Base-by-base conservation (phyloP, 2,888 invertebrate genomes). In the Alsophila aescularia region DNA sequence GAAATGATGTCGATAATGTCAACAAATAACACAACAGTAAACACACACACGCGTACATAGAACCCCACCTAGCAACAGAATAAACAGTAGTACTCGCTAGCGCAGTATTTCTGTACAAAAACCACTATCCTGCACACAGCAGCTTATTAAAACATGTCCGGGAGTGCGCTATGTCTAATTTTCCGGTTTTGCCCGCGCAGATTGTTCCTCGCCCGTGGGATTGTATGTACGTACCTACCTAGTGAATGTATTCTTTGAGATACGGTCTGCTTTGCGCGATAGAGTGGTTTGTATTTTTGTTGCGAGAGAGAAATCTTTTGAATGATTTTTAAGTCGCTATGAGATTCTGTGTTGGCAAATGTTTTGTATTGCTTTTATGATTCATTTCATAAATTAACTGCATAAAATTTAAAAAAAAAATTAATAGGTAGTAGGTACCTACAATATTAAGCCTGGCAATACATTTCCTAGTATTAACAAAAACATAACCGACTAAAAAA, bases 171-270 rank as follows among this genome's bases (percentile, higher is more conserved):
- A 81, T 84, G 87, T 88, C 76, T 87, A 89, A 90, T 90, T 90
- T 90, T 89, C 87, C 90, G 90, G 87, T 83, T 78, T 77, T 69
- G 87, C 83, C 73, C 87, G 83, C 86, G 80, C 70, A 87, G 85
- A 89, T 88, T 87, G 87, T 81, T 60, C 56, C 52, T 55, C 47
- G 59, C 74, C 77, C 82, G 64, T 58, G 85, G 81, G 82, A 79
- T n/a, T n/a, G n/a, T n/a, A n/a, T n/a, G 66, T 5, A 4, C 10
- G 6, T 12, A 15, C 15, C 29, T 43, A 58, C 24, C 32, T 39
- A 54, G 24, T 36, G 15, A 14, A 32, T 39, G 29, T 52, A 27
- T 34, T 53, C 42, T 49, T 32, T 54, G 54, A 48, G 43, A 49
- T 44, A 54, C 54, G 48, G 39, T 16, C 36, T 49, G 39, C 34